These are phyloP conservation scores for Oriolus oriolus DNA, from an alignment of 2,113 vertebrate genomes.

Conservation along the genomic window DNA sequence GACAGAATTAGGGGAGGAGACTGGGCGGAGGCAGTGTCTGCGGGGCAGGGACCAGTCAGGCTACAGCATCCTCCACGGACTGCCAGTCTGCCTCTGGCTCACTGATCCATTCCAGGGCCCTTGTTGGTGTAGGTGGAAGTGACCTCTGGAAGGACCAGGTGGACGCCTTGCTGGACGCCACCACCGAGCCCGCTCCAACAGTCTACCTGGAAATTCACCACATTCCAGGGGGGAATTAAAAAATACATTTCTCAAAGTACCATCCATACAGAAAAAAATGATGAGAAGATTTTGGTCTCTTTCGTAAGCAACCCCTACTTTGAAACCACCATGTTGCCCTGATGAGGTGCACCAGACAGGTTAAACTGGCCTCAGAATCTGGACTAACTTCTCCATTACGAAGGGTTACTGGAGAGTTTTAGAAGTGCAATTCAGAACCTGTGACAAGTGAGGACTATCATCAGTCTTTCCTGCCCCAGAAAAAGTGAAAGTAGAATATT, in stretches of 20 bases:
- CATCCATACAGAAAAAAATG: background rate
- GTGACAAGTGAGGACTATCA: background rate
- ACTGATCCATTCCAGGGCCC: too few relatives aligned
- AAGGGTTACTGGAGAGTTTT: background rate
- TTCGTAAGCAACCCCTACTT: fast-evolving
- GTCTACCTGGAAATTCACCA: background rate
- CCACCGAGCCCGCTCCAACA: too few relatives aligned
- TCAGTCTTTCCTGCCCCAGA: background rate
- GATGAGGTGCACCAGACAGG: background rate
- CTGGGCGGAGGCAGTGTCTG: too few relatives aligned
- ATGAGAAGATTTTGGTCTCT: background rate
- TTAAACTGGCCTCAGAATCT: background rate
- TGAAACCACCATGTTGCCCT: background rate
- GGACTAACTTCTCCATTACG: background rate
- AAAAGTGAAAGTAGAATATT: background rate
- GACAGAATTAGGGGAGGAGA: too few relatives aligned
- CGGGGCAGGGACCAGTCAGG: too few relatives aligned
- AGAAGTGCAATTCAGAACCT: background rate
- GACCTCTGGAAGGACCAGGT: too few relatives aligned
- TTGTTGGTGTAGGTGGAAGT: too few relatives aligned
- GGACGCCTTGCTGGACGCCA: too few relatives aligned
- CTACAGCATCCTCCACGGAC: too few relatives aligned
- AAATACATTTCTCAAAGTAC: background rate
- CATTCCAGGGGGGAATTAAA: fast-evolving
- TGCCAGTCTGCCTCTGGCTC: too few relatives aligned